Base-by-base conservation (phyloP, 2,888 invertebrate species). In the Ecdyonurus torrentis region DNA sequence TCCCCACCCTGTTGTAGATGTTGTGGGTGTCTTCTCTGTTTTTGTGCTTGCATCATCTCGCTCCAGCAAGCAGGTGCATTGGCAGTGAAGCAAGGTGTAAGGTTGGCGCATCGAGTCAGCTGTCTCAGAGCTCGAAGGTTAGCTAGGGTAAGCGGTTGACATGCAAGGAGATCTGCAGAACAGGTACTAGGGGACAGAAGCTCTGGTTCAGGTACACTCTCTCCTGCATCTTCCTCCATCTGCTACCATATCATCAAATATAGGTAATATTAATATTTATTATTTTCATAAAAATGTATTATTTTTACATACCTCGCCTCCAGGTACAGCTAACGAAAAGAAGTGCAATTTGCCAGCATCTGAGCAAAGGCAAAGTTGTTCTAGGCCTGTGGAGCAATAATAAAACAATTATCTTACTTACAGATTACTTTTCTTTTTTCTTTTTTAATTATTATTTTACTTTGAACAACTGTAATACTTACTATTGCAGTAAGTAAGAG, bases 1-100 rank as follows among this genome's bases (percentile, higher is more conserved):
- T 83, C 82, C 22, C 80, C 79, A 55, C 79, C 78, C 64, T 81
- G 80, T 70, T 84, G 85, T 63, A 87, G 75, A 71, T 86, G 85
- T 71, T 91, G 92, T 1, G 93, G 91, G 73, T 93, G 90, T 52
- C 91, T 84, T 20, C 94, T 79, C 69, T 93, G 91, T 64, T 92
- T 83, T 72, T 93, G 92, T 2, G 92, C 91, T 67, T 93, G 93
- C 69, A 93, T 91, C 70, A 94, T 81, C 74, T 94, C 93, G 67
- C 87, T 89, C 95, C 95, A 95, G 74, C 93, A 94, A 2, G 91
- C 87, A 0, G 94, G 92, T 2, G 93, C 91, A 19, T 91, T 92
- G 0, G 92, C 91, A 62, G 89, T 85, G 73, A 91, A 94, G 0
- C 83, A 77, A 1, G 82, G 82, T 68, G 81, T 81, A 63, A 84